A percentile compares a stretch with the other conserved stretches of the same genome.
Conservation (phyloP, 2,797 vertebrate genomes). For the Lepidocolaptes lacrymiger region DNA sequence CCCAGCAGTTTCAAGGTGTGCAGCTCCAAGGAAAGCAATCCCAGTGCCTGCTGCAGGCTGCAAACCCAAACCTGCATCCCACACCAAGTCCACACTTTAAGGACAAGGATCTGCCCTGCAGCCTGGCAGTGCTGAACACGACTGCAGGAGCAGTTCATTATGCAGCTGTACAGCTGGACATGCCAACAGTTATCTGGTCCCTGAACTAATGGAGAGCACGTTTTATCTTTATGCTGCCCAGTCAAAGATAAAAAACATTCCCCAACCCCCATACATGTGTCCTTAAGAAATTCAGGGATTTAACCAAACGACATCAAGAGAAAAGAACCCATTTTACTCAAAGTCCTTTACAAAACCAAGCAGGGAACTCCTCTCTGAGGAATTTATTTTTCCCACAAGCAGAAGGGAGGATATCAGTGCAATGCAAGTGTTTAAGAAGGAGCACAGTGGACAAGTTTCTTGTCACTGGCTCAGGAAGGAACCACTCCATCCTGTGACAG, state of each 20-base stretch:
- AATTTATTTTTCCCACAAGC: not conserved
- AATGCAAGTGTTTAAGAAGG: not conserved
- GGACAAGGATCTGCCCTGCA: not conserved
- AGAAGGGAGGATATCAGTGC: not conserved
- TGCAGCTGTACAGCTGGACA: not conserved
- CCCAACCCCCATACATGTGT: accelerated
- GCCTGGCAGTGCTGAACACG: not conserved
- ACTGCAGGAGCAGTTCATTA: not conserved
- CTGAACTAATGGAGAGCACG: not conserved
- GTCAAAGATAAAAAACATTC: not conserved
- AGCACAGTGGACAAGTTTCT: not conserved
- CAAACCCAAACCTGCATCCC: accelerated
- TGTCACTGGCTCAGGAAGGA: not conserved
- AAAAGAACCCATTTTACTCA: not conserved
- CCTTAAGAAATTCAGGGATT: not conserved
- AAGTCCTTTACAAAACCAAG: not conserved
- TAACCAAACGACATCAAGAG: not conserved
- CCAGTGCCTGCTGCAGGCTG: not conserved
- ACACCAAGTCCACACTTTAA: accelerated
- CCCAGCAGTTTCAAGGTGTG: accelerated
- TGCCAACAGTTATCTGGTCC: not conserved
- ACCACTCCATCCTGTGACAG: not conserved
- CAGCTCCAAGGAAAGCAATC: not conserved
- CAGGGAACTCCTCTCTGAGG: not conserved
- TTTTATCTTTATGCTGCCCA: not conserved